Conservation (phyloP, 2,797 vertebrate species). For the Sebastes elongatus region DNA sequence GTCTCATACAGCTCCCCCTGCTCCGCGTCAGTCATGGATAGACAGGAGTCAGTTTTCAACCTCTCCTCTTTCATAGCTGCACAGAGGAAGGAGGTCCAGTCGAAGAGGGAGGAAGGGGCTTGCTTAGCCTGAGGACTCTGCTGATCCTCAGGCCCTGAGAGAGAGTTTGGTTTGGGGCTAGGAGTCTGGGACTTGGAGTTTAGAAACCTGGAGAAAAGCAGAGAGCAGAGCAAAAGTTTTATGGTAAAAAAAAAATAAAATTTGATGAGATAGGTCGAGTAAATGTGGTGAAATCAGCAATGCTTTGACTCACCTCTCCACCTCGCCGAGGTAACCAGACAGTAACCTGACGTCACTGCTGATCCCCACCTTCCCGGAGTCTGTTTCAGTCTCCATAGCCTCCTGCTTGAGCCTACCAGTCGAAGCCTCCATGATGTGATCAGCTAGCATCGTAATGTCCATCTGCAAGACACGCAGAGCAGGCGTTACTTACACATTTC, state of each 20-base stretch:
- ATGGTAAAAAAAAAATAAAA: background rate
- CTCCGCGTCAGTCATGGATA: slow-evolving; percentile 94
- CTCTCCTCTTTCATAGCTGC: slow-evolving; percentile 93
- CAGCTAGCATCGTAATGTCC: slow-evolving; percentile 95
- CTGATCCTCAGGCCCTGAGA: slow-evolving; percentile 88
- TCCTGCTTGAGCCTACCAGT: slow-evolving; percentile 92
- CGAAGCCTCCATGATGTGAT: slow-evolving; percentile 95
- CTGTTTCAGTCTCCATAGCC: slow-evolving; percentile 82
- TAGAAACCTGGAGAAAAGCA: slow-evolving; percentile 82
- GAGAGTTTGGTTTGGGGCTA: slow-evolving; percentile 89
- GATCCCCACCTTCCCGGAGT: slow-evolving; percentile 81
- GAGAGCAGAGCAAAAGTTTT: background rate
- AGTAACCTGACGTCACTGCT: slow-evolving; percentile 94
- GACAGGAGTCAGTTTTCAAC: slow-evolving; percentile 88
- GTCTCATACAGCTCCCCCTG: slow-evolving; percentile 96
- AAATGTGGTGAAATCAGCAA: background rate
- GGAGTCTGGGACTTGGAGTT: slow-evolving; percentile 88
- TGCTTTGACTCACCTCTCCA: slow-evolving; percentile 85
- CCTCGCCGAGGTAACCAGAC: slow-evolving; percentile 94
- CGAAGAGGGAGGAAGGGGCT: slow-evolving; percentile 87
- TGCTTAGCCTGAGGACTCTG: slow-evolving; percentile 89
- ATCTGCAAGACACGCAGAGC: slow-evolving; percentile 77
- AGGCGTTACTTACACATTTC: background rate
- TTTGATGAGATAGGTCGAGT: background rate
- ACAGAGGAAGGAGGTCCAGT: slow-evolving; percentile 94